Percentiles rank a stretch among this genome's conserved stretches.
Evolutionary conservation across 2,888 invertebrate genomes (phyloP).

Genomic region (Andrena bicolor): DNA sequence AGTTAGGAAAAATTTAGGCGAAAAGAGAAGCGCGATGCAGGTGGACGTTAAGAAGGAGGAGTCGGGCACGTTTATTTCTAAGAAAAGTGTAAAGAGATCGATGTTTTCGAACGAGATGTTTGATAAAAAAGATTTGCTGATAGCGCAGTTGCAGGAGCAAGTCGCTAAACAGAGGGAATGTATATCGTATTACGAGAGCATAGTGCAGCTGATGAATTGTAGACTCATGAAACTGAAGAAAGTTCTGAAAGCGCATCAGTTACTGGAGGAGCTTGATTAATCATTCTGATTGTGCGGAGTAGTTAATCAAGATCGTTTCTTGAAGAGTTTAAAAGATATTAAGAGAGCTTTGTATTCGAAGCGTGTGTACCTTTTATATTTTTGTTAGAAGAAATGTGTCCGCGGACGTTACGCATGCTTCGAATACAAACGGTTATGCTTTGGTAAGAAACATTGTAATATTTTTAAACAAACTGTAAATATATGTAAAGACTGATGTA

Average conservation of each 20-base stretch:
- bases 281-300: not conserved
- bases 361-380: slow-evolving; percentile 23
- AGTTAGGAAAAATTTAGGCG: not conserved
- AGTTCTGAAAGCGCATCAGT: slow-evolving; percentile 30
- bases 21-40: not conserved
- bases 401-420: not conserved
- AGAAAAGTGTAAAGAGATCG: not conserved
- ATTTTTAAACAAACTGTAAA: slow-evolving; percentile 24
- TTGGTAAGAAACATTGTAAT: slow-evolving; percentile 18
- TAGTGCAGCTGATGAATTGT: slow-evolving; percentile 44
- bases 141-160: slow-evolving; percentile 42
- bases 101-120: not conserved
- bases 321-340: not conserved
- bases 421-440: slow-evolving; percentile 17
- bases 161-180: slow-evolving; percentile 36
- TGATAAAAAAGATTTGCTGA: slow-evolving; percentile 35
- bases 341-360: slow-evolving; percentile 25
- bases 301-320: not conserved
- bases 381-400: slow-evolving; percentile 2
- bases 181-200: slow-evolving; percentile 45
- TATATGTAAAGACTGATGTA: slow-evolving; percentile 35
- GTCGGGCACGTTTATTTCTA: not conserved
- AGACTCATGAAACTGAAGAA: slow-evolving; percentile 44
- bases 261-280: slow-evolving; percentile 35
- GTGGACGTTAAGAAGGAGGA: slow-evolving; percentile 2